phyloP scores from a whole-genome alignment of 2,888 invertebrate genomes.

The Phortica okadai region DNA sequence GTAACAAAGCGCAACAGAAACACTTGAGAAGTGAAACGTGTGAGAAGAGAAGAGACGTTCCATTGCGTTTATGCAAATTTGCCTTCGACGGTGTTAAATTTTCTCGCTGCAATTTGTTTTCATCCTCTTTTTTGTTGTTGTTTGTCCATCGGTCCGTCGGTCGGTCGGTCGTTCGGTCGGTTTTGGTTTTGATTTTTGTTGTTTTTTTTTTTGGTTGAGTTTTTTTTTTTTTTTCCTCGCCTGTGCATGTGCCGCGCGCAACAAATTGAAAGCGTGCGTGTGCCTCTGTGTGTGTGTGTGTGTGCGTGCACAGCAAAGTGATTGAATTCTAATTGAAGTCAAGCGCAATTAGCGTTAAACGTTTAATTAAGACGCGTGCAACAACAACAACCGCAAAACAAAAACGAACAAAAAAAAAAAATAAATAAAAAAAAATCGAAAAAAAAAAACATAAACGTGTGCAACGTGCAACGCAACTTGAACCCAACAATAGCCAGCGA shows the following conservation, averaged over 20 bases:
- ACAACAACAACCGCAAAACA: neutral
- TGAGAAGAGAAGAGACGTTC: neutral
- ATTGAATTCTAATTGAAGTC: neutral
- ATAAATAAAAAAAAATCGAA: neutral
- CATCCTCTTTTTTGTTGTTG: neutral
- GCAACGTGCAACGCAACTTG: no score
- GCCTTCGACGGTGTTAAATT: neutral
- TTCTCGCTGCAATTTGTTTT: neutral
- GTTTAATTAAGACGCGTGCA: conserved; percentile 15
- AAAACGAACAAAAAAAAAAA: neutral
- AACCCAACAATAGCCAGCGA: no score
- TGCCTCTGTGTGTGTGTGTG: neutral
- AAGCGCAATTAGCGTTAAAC: conserved; percentile 21
- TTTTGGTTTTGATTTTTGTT: neutral
- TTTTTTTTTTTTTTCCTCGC: neutral
- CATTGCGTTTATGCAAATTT: conserved; percentile 10
- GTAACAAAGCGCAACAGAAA: no score
- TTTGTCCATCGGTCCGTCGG: neutral
- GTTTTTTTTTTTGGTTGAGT: neutral
- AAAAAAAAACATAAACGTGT: neutral
- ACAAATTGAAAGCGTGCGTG: neutral
- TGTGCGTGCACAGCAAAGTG: conserved; percentile 3
- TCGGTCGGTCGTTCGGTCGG: no score
- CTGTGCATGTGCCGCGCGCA: neutral
- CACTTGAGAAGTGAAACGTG: neutral